Evolutionary conservation across 2,888 invertebrate genomes (phyloP).

Genomic region (Euplexia lucipara): DNA sequence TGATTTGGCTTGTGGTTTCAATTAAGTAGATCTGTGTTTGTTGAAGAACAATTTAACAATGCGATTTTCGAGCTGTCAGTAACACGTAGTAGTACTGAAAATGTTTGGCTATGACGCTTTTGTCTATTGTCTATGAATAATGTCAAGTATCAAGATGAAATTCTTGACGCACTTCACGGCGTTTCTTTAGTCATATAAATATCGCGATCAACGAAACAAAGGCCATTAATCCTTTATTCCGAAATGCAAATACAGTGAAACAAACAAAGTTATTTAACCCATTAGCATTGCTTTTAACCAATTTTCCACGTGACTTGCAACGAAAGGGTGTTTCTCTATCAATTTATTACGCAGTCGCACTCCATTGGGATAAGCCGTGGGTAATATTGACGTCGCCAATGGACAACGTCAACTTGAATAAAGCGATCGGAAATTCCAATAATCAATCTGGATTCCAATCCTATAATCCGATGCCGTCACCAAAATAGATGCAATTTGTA

Average conservation of each 20-base stretch:
- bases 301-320: conserved; percentile 17
- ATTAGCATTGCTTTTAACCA: conserved; percentile 27
- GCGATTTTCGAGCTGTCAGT: conserved; percentile 17
- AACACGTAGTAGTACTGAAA: conserved; percentile 6
- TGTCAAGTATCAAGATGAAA: conserved; percentile 23
- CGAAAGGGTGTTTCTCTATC: conserved; percentile 19
- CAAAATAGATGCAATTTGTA: conserved; percentile 70
- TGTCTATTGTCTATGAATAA: too few species aligned
- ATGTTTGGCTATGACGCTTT: conserved; percentile 4
- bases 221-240: neutral
- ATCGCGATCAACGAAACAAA: conserved; percentile 12
- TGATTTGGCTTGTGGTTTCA: conserved; percentile 37
- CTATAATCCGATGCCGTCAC: conserved; percentile 72
- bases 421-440: conserved; percentile 74
- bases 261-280: conserved; percentile 22
- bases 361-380: conserved; percentile 33
- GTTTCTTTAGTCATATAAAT: neutral
- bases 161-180: neutral
- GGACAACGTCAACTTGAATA: conserved; percentile 62
- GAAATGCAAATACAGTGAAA: neutral
- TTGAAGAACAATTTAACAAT: conserved; percentile 31
- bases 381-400: conserved; percentile 39
- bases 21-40: conserved; percentile 38
- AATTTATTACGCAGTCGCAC: conserved; percentile 35
- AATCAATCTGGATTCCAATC: conserved; percentile 75